Conservation (phyloP, 2,888 invertebrate species). For the Meteorus colon region DNA sequence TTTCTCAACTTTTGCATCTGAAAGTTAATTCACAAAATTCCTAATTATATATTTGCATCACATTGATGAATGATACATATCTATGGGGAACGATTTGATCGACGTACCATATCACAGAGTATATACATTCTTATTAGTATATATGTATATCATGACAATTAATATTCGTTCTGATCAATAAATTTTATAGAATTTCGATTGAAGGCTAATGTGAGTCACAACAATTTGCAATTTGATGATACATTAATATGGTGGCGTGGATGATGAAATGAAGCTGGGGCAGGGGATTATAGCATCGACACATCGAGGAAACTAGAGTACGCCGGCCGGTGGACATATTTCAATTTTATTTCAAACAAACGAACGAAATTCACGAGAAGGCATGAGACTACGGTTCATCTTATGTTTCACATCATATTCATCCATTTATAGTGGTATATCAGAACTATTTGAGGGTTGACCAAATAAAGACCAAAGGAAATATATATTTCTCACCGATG, state of each 20-base stretch:
- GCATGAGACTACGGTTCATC: too few relatives aligned
- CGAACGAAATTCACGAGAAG: neutral
- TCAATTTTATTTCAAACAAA: neutral
- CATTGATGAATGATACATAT: too few relatives aligned
- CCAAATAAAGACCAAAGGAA: neutral
- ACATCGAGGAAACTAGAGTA: slow-evolving; percentile 39
- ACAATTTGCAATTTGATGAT: neutral
- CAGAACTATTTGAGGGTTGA: neutral
- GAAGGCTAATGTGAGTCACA: too few relatives aligned
- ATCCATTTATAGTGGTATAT: neutral
- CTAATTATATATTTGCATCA: neutral
- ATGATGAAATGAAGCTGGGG: neutral
- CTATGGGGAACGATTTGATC: too few relatives aligned
- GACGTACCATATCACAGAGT: too few relatives aligned
- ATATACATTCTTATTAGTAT: too few relatives aligned
- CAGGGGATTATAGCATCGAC: slow-evolving; percentile 17
- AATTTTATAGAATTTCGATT: too few relatives aligned
- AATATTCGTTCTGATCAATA: too few relatives aligned
- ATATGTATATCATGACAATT: too few relatives aligned
- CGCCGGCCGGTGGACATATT: slow-evolving; percentile 36
- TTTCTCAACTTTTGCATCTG: slow-evolving; percentile 36
- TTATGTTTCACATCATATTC: neutral
- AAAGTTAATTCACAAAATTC: neutral
- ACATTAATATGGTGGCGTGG: neutral
- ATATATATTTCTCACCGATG: slow-evolving; percentile 30